These are phyloP conservation scores for Sisor rabdophorus DNA, from an alignment of 2,113 vertebrate species.

Conservation along the genomic window DNA sequence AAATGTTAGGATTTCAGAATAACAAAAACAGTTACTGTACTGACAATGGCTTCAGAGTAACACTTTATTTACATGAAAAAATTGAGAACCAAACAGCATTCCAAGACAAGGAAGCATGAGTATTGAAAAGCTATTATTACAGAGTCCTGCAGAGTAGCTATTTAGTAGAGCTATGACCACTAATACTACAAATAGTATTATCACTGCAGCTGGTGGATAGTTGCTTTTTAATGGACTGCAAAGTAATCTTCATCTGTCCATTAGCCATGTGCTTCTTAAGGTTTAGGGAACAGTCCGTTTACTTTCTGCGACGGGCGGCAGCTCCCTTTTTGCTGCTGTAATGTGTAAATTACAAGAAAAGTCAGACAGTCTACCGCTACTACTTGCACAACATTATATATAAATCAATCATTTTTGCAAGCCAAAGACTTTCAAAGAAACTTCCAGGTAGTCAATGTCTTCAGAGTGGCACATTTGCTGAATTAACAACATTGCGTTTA, in stretches of 20 bases:
- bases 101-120: conserved; percentile 57
- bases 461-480: not conserved
- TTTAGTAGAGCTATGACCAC: conserved; percentile 26
- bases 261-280: conserved; percentile 55
- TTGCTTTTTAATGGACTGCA: conserved; percentile 51
- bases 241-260: conserved; percentile 51
- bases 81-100: conserved; percentile 68
- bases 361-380: conserved; percentile 42
- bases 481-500: not conserved
- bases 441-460: not conserved
- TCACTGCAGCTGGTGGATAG: conserved; percentile 49
- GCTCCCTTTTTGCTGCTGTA: conserved; percentile 94
- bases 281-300: conserved; percentile 51
- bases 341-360: conserved; percentile 41
- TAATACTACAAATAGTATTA: conserved; percentile 20
- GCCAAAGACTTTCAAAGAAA: not conserved
- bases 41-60: conserved; percentile 68
- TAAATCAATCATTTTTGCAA: not conserved
- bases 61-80: conserved; percentile 82
- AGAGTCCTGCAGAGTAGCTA: conserved; percentile 31
- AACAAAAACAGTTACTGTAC: conserved; percentile 59
- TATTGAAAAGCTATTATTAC: conserved; percentile 57
- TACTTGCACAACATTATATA: not conserved
- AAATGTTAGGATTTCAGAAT: conserved; percentile 49
- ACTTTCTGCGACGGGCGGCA: conserved; percentile 93